phyloP scores from a whole-genome alignment of 1,140 invertebrate species.

The Leguminivora glycinivorella region DNA sequence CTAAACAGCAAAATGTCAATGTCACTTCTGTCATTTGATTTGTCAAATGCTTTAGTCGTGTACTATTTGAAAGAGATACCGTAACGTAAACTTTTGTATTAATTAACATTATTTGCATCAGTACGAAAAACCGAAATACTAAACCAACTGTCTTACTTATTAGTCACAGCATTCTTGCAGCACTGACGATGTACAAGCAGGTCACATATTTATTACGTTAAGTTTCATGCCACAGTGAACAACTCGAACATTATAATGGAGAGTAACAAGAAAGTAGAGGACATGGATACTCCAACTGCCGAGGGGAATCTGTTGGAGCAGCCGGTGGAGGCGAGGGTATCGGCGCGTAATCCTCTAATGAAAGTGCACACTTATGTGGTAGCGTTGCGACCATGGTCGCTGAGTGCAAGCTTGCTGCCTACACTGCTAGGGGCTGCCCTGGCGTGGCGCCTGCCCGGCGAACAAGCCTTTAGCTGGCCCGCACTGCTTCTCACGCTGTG shows the following conservation, averaged over 20 bases:
- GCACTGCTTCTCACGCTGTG: conserved; percentile 90
- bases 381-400: conserved; percentile 94
- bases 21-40: not conserved
- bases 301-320: conserved; percentile 71
- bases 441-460: conserved; percentile 87
- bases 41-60: conserved; percentile 14
- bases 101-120: conserved; percentile 18
- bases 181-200: not conserved
- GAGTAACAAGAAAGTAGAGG: conserved; percentile 49
- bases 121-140: not conserved
- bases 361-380: conserved; percentile 92
- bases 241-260: conserved; percentile 46
- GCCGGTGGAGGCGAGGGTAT: conserved; percentile 53
- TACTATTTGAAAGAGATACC: conserved; percentile 16
- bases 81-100: conserved; percentile 12
- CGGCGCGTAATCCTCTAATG: conserved; percentile 82
- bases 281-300: conserved; percentile 53
- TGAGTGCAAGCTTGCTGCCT: conserved; percentile 94
- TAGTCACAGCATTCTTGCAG: not conserved
- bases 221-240: conserved; percentile 7
- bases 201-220: not conserved
- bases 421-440: conserved; percentile 92
- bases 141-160: not conserved
- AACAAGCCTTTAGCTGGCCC: conserved; percentile 87
- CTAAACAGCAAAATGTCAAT: not conserved